Percentiles rank a stretch among this genome's conserved stretches.
These are phyloP conservation scores for Catharus ustulatus DNA, from an alignment of 2,797 vertebrate species.

Conservation along the genomic window DNA sequence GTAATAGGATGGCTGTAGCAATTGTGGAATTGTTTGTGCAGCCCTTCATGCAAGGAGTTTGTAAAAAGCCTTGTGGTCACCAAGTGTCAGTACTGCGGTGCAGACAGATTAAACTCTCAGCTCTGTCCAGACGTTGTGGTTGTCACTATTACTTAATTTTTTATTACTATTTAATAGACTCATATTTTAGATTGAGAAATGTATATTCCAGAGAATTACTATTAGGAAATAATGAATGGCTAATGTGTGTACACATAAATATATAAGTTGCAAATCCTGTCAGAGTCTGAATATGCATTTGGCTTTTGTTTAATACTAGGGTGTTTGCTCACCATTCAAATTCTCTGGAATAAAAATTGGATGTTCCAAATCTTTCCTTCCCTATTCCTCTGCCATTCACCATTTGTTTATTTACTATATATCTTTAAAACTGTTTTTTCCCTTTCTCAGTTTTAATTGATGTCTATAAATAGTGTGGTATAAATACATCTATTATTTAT, in stretches of 20 bases:
- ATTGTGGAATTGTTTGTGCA: background rate
- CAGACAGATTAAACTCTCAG: background rate
- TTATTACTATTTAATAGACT: background rate
- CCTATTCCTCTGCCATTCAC: conserved; percentile 38
- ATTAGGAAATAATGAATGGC: conserved; percentile 21
- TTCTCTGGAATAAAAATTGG: conserved; percentile 50
- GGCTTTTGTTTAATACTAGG: conserved; percentile 41
- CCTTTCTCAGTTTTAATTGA: background rate
- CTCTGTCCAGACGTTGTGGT: background rate
- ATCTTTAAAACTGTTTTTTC: background rate
- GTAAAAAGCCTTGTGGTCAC: background rate
- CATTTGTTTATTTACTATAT: conserved; percentile 42
- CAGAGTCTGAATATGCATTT: conserved; percentile 45
- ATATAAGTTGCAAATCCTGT: conserved; percentile 42
- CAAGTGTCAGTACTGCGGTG: fast-evolving
- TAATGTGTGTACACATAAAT: background rate
- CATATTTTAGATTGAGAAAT: background rate
- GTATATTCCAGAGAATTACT: background rate
- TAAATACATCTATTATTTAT: background rate
- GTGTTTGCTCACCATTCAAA: conserved; percentile 35
- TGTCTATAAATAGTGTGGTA: background rate
- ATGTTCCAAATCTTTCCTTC: conserved; percentile 44
- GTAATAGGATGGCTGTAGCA: background rate
- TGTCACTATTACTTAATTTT: background rate
- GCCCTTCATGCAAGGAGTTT: background rate